Evolutionary conservation across 2,888 invertebrate species (phyloP).

Genomic region (Protula sp.): DNA sequence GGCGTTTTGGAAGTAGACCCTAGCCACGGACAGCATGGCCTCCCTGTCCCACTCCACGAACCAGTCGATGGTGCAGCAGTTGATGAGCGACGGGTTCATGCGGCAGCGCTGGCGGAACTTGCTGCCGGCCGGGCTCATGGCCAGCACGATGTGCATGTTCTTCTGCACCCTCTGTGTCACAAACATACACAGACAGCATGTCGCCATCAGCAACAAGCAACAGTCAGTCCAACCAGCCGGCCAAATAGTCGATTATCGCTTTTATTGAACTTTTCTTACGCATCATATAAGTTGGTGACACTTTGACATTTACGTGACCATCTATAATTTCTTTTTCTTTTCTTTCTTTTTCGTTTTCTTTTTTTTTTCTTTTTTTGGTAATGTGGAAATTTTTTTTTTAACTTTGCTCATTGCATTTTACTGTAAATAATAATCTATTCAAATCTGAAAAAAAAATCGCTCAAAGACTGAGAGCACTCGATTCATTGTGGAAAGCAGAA

Average conservation of each 20-base stretch:
- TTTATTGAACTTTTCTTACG: too few species aligned
- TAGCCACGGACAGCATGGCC: conserved; percentile 51
- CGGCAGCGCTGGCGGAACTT: conserved; percentile 51
- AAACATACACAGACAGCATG: background rate
- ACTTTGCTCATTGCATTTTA: too few species aligned
- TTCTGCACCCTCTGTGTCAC: conserved; percentile 43
- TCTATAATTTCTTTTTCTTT: too few species aligned
- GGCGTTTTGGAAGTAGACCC: conserved; percentile 47
- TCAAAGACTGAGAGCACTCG: too few species aligned
- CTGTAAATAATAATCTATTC: too few species aligned
- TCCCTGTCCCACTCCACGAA: conserved; percentile 50
- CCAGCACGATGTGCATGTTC: conserved; percentile 50
- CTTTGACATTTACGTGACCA: too few species aligned
- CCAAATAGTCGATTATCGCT: background rate
- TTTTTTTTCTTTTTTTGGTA: too few species aligned
- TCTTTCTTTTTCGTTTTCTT: too few species aligned
- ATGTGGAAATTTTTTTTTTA: too few species aligned
- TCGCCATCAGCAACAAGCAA: background rate
- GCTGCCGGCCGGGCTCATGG: conserved; percentile 50
- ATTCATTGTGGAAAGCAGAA: too few species aligned
- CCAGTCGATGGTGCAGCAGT: conserved; percentile 55
- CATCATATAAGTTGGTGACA: too few species aligned
- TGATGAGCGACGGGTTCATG: conserved; percentile 52
- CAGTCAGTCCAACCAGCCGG: background rate
- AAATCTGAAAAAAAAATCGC: too few species aligned